Evolutionary conservation across 2,113 vertebrate species (phyloP), one percentile per base, ranked within the genome.

Genomic region (Macroglossus sobrinus): DNA sequence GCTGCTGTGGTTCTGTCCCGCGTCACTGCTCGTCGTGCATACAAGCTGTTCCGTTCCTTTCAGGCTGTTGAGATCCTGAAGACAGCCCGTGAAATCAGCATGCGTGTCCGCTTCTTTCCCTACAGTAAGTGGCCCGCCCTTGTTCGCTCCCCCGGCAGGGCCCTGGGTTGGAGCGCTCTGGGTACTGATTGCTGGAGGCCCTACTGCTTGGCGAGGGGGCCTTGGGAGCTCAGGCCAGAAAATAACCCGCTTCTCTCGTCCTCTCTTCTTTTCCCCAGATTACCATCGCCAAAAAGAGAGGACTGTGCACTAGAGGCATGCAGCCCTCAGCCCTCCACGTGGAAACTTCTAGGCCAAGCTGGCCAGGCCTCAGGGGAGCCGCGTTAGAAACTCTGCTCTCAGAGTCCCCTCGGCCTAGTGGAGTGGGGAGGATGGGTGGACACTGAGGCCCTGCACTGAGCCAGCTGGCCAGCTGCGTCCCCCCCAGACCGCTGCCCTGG

Each of bases 11-110:
- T 86, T 71, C 59, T 81, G 26, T 61, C 40, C 47, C 76, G 86
- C 26, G 30, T 78, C 40, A 5, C 74, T 72, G 45, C 66, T 92
- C 33, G 69, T 87, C 75, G 68, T 97, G 94, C 92, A 53, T 90
- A 91, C 30, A 78, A 91, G 61, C 33, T 92, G 19, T 7, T 93
- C 4, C 93, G 35, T 98, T 89, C 40, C 75, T 96, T 97, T 28
- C 69, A 99, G 99, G 99, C 99, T 40, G 99, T 99, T 93, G 99
- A 99, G 96, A 99, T 99, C 97, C 98, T 99, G 98, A 99, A 99
- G 98, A 99, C 99, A 0, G 99, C 99, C 1, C 98, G 99, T 57
- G 99, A 99, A 98, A 99, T 99, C 97, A 98, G 99, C 78, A 99
- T 99, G 99, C 99, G 99, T 0, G 99, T 99, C 66, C 99, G 99